Percentiles rank a stretch among this genome's conserved stretches.
These are phyloP conservation scores for Callimorpha dominula DNA, from an alignment of 2,888 invertebrate genomes.

Conservation along the genomic window DNA sequence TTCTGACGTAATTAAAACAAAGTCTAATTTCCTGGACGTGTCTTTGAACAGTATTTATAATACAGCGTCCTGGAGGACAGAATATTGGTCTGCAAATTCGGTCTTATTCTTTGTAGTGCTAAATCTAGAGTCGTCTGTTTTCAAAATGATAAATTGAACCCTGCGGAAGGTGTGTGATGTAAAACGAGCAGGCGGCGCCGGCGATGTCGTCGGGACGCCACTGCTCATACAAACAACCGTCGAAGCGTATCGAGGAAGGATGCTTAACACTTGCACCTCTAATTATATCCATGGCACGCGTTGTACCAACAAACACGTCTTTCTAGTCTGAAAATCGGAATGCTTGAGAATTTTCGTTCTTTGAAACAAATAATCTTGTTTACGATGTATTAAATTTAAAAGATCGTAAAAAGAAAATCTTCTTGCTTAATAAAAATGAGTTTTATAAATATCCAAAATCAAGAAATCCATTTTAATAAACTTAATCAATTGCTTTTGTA, in stretches of 20 bases:
- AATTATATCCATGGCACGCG: constrained; percentile 80
- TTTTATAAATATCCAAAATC: not conserved
- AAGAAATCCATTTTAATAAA: constrained; percentile 11
- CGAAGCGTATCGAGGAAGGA: constrained; percentile 83
- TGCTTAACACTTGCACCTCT: constrained; percentile 83
- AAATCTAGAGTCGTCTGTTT: constrained; percentile 46
- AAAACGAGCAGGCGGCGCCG: constrained; percentile 84
- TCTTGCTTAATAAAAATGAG: not conserved
- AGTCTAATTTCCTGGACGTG: constrained; percentile 82
- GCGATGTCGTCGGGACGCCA: constrained; percentile 80
- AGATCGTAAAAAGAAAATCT: constrained; percentile 10
- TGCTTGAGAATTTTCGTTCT: constrained; percentile 37
- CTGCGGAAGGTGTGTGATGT: constrained; percentile 57
- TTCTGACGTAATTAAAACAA: constrained; percentile 79
- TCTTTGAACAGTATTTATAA: constrained; percentile 57
- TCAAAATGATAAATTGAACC: constrained; percentile 51
- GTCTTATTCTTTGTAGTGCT: constrained; percentile 42
- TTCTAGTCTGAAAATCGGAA: constrained; percentile 52
- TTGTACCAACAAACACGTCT: constrained; percentile 76
- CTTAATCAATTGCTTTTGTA: constrained; percentile 4
- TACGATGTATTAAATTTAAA: constrained; percentile 38
- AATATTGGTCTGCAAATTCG: constrained; percentile 33
- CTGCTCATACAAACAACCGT: constrained; percentile 75
- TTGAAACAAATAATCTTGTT: constrained; percentile 43
- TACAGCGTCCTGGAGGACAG: constrained; percentile 26